These are phyloP conservation scores for Leucoptera coffeella DNA, from an alignment of 2,888 invertebrate species.

Conservation along the genomic window DNA sequence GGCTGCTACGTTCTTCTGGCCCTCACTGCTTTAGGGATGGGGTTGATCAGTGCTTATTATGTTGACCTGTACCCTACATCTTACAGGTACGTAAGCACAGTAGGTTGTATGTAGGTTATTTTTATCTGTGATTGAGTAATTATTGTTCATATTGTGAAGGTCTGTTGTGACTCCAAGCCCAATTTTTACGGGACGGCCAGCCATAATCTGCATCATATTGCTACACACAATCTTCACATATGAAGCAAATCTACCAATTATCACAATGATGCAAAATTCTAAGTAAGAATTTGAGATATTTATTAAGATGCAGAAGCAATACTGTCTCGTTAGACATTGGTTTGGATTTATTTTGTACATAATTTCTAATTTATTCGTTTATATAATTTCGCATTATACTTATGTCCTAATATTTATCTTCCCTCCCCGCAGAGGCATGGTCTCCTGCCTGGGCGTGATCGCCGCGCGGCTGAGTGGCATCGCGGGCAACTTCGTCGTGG, in stretches of 20 bases:
- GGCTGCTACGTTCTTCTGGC: constrained; percentile 30
- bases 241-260: too few species aligned
- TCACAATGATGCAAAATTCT: too few species aligned
- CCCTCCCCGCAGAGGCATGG: constrained; percentile 26
- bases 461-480: constrained; percentile 35
- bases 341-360: too few species aligned
- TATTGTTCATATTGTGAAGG: not conserved
- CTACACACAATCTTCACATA: too few species aligned
- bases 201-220: too few species aligned
- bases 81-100: constrained; percentile 24
- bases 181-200: too few species aligned
- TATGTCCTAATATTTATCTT: not conserved
- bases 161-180: too few species aligned
- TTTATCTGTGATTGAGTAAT: not conserved
- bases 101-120: not conserved
- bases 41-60: constrained; percentile 33
- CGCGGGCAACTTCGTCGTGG: constrained; percentile 28
- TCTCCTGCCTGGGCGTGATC: constrained; percentile 39
- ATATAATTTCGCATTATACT: too few species aligned
- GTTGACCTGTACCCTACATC: constrained; percentile 37
- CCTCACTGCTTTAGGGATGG: constrained; percentile 34
- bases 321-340: too few species aligned
- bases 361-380: too few species aligned
- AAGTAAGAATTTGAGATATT: too few species aligned
- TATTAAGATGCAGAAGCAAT: too few species aligned